Evolutionary conservation across 2,113 vertebrate genomes (phyloP), one percentile per base, ranked within the genome.

Genomic region (Copsychus sechellarum): DNA sequence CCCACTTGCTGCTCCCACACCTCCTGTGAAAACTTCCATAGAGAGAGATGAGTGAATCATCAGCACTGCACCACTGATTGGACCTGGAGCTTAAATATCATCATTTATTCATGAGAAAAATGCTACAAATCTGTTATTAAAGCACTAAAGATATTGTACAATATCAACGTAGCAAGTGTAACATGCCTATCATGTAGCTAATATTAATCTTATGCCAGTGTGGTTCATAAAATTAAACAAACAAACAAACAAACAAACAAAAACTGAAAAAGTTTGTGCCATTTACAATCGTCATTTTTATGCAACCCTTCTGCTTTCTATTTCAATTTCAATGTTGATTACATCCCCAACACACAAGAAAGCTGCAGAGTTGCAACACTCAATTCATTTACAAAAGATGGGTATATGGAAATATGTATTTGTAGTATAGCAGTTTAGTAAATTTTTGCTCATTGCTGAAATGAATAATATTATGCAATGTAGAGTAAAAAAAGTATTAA

Each of bases 211-310:
- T 80, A 69, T n/a, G 15, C 5, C 23, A 18, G 2, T 12, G 70
- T 73, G 3, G 4, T 51, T 83, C 20, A 7, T n/a, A 76, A 79
- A 85, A 29, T 21, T 62, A 40, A 67, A 79, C 36, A 94, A 71
- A 28, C 2, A 8, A 72, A 22, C 2, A 40, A 53, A 2, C 7
- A 72, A 22, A n/a, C n/a, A n/a, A n/a, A n/a, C n/a, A n/a, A 2
- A 40, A 53, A 33, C 8, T 1, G 12, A 26, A 48, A 60, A 47
- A 12, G 3, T 14, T 36, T 17, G 3, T 38, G 16, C 26, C 2
- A 1, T 40, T 47, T 48, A 43, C 8, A 45, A 5, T 5, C 42
- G 24, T 56, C 1, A 5, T 6, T 91, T 86, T 67, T 64, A 25
- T 16, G 7, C 17, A 67, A 81, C 13, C 20, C 20, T 78, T 24